Evolutionary conservation across 2,113 vertebrate species (phyloP).

Genomic region (Atherinomorus stipes): DNA sequence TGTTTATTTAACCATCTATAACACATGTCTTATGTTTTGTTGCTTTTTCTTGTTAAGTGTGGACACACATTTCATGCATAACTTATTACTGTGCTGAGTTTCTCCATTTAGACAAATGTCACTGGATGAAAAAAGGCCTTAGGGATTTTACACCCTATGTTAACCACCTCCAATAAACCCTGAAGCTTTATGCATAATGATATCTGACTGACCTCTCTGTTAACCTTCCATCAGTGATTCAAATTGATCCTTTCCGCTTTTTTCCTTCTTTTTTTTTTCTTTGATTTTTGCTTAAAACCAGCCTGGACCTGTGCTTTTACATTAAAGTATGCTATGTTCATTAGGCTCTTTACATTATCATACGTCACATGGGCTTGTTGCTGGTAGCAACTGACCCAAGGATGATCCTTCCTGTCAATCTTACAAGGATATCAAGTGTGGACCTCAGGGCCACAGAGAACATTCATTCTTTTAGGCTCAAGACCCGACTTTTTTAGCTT

Average conservation of each 20-base stretch:
- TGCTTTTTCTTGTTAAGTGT: conserved; percentile 36
- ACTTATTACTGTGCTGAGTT: conserved; percentile 56
- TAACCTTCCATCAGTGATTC: conserved; percentile 44
- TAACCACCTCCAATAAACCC: conserved; percentile 39
- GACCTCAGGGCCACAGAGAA: too few relatives aligned
- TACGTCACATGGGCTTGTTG: conserved; percentile 4
- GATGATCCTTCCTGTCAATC: conserved; percentile 37
- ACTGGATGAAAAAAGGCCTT: conserved; percentile 33
- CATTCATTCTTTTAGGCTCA: too few relatives aligned
- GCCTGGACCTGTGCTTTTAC: not conserved
- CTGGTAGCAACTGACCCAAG: not conserved
- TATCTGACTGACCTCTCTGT: conserved; percentile 37
- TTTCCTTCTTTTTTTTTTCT: not conserved
- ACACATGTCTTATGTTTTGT: conserved; percentile 32
- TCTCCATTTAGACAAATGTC: conserved; percentile 56
- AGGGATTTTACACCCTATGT: conserved; percentile 45
- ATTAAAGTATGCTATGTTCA: conserved; percentile 7
- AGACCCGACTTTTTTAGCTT: too few relatives aligned
- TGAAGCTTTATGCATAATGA: conserved; percentile 48
- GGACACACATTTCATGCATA: conserved; percentile 55
- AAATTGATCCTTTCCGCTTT: conserved; percentile 41
- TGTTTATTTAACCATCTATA: conserved; percentile 40
- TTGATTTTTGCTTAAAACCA: not conserved
- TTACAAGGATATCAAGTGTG: conserved; percentile 29
- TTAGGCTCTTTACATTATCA: conserved; percentile 9